Percentiles rank a stretch among this genome's conserved stretches.
Evolutionary conservation across 2,113 vertebrate species (phyloP).

Genomic region (Varanus komodoensis): DNA sequence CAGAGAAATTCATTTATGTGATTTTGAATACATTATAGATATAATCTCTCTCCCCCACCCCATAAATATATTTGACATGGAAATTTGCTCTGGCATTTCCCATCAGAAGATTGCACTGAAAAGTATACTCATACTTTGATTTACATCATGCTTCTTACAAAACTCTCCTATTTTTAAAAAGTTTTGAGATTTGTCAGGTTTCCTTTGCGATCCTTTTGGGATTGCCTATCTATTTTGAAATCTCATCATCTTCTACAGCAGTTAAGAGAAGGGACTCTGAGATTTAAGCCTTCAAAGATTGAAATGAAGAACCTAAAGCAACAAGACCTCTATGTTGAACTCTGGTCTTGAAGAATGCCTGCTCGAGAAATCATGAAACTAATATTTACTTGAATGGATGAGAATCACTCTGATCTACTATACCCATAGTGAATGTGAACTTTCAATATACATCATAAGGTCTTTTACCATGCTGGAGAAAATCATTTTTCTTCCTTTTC

Average conservation of each 20-base stretch:
- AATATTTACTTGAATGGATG: neutral
- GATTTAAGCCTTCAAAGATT: slow-evolving; percentile 24
- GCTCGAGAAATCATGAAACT: neutral
- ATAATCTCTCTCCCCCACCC: neutral
- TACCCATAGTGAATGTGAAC: neutral
- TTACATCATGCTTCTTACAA: slow-evolving; percentile 17
- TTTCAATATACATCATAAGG: neutral
- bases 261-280: slow-evolving; percentile 27
- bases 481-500: neutral
- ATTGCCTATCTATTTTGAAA: slow-evolving; percentile 10
- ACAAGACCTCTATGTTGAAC: slow-evolving; percentile 7
- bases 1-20: too few species aligned
- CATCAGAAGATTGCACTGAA: neutral
- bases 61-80: neutral
- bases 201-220: slow-evolving; percentile 5
- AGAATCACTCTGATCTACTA: neutral
- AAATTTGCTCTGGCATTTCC: neutral
- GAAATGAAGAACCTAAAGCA: slow-evolving; percentile 31
- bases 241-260: slow-evolving; percentile 24
- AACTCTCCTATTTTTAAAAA: neutral
- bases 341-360: neutral
- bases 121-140: neutral
- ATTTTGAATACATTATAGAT: too few species aligned
- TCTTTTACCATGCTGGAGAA: neutral
- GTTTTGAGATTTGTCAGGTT: slow-evolving; percentile 22